Conservation (phyloP, 2,888 invertebrate species). For the Amaurobius ferox region DNA sequence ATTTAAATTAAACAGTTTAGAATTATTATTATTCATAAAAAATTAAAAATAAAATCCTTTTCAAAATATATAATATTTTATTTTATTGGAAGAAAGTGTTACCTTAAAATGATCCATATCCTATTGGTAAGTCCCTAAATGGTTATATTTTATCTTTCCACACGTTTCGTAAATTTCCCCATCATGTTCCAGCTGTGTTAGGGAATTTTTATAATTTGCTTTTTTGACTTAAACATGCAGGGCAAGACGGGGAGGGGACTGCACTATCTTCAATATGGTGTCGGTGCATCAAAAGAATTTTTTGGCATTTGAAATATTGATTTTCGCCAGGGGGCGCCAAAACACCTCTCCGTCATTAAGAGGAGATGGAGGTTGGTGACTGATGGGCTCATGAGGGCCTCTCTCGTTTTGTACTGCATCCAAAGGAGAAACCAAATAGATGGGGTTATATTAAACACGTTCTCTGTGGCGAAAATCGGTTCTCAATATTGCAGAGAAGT, state of each 20-base stretch:
- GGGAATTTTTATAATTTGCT: slow-evolving; percentile 18
- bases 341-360: slow-evolving; percentile 22
- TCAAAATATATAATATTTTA: too few species aligned
- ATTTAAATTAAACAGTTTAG: too few species aligned
- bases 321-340: slow-evolving; percentile 37
- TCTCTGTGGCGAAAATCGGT: too few species aligned
- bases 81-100: too few species aligned
- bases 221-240: slow-evolving; percentile 23
- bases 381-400: background rate
- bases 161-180: background rate
- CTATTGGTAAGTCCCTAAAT: background rate
- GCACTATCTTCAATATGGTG: slow-evolving; percentile 52
- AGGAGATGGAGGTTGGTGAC: background rate
- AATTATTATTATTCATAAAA: too few species aligned
- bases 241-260: background rate
- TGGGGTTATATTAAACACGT: background rate
- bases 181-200: background rate
- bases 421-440: background rate
- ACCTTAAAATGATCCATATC: too few species aligned
- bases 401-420: background rate
- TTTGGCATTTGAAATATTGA: slow-evolving; percentile 64
- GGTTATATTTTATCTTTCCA: background rate
- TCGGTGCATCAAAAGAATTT: slow-evolving; percentile 59
- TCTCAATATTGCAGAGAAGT: too few species aligned
- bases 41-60: too few species aligned